phyloP scores from a whole-genome alignment of 2,888 invertebrate genomes.

The Lordiphosa fenestrarum region DNA sequence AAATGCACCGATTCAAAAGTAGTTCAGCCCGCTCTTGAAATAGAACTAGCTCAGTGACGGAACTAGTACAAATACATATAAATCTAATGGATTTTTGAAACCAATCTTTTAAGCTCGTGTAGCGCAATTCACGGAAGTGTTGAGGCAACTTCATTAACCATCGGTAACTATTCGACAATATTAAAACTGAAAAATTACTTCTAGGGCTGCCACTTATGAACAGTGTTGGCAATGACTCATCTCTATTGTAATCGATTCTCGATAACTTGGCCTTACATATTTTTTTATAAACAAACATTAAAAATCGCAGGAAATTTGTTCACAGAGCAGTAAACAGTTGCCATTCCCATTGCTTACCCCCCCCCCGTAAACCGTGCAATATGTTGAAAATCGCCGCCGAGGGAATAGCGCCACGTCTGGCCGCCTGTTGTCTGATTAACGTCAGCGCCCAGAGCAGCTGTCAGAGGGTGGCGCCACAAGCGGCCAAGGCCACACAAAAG shows the following conservation, averaged over 20 bases:
- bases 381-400: constrained; percentile 76
- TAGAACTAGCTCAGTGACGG: no score
- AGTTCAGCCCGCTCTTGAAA: no score
- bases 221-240: no score
- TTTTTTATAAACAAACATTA: constrained; percentile 33
- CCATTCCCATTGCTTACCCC: constrained; percentile 8
- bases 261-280: background rate
- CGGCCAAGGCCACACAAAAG: constrained; percentile 63
- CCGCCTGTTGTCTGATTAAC: constrained; percentile 53
- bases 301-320: background rate
- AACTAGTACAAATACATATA: no score
- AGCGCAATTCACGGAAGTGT: no score
- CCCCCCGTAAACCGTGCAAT: background rate
- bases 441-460: constrained; percentile 62
- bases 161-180: no score
- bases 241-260: background rate
- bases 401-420: constrained; percentile 65
- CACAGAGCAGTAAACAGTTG: constrained; percentile 7
- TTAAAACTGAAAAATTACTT: no score
- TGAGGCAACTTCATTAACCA: no score
- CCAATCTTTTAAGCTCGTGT: no score
- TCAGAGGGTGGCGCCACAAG: constrained; percentile 58
- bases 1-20: no score
- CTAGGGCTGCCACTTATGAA: no score
- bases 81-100: no score